Conservation (phyloP, 92 coral and sea anemone species). For the Palythoa heliodiscus region DNA sequence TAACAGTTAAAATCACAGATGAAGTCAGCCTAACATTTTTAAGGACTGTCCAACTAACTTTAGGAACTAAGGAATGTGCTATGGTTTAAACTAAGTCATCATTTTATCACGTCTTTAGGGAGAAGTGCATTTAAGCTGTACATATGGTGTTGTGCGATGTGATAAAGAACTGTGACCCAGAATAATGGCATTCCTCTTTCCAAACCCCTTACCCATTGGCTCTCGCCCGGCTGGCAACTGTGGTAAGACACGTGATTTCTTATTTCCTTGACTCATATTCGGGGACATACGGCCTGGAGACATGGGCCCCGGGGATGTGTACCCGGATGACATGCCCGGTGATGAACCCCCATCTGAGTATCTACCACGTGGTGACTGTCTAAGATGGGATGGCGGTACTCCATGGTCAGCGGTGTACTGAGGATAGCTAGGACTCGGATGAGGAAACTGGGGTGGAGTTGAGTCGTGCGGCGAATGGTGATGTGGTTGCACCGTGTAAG, state of each 20-base stretch:
- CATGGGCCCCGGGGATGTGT: constrained; percentile 82
- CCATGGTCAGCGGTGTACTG: constrained; percentile 85
- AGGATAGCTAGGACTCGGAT: constrained; percentile 69
- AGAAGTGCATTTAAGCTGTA: no score
- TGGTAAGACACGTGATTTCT: constrained; percentile 91
- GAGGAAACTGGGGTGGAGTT: constrained; percentile 69
- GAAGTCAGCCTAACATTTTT: no score
- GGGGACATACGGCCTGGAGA: constrained; percentile 95
- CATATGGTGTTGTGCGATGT: no score
- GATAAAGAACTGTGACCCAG: background rate
- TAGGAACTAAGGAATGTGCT: no score
- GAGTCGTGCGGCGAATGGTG: constrained; percentile 62
- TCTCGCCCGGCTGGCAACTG: constrained; percentile 89
- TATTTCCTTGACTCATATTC: constrained; percentile 85
- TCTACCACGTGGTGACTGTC: constrained; percentile 79
- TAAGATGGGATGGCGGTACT: constrained; percentile 82
- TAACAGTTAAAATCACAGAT: no score
- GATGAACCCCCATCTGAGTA: constrained; percentile 82
- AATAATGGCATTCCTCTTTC: background rate
- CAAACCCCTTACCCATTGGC: constrained; percentile 83
- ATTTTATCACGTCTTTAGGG: no score
- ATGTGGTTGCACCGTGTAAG: constrained; percentile 77
- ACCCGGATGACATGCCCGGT: constrained; percentile 80
- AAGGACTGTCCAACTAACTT: no score
- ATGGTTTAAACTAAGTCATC: no score